phyloP scores from a whole-genome alignment of 2,888 invertebrate species.

The Phaedon cochleariae region DNA sequence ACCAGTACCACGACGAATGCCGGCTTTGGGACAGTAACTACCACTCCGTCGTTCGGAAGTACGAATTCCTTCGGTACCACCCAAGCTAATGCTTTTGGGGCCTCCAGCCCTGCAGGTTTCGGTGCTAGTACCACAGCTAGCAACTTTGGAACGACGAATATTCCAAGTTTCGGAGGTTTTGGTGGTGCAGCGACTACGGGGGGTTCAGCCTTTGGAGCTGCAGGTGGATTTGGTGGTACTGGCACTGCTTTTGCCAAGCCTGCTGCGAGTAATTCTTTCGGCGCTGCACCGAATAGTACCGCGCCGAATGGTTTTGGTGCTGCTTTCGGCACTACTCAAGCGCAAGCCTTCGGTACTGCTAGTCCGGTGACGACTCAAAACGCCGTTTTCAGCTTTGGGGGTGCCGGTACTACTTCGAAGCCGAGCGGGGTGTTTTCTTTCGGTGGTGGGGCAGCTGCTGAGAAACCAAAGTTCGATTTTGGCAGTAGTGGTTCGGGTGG shows the following conservation, averaged over 20 bases:
- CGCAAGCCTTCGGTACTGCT: neutral
- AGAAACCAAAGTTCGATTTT: constrained; percentile 42
- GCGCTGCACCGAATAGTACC: constrained; percentile 3
- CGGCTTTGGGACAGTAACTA: neutral
- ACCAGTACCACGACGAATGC: no score
- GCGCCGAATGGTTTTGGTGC: constrained; percentile 20
- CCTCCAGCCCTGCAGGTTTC: constrained; percentile 23
- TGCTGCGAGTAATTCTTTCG: neutral
- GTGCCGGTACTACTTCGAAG: constrained; percentile 23
- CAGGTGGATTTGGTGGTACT: neutral
- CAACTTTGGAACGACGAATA: constrained; percentile 20
- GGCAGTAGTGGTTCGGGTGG: constrained; percentile 30
- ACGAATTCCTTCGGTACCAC: constrained; percentile 2
- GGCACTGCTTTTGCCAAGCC: neutral
- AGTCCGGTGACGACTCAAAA: constrained; percentile 14
- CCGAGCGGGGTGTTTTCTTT: constrained; percentile 39
- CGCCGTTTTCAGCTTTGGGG: constrained; percentile 30
- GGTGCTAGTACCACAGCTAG: constrained; percentile 47
- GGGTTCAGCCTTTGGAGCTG: constrained; percentile 15
- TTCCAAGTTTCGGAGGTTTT: constrained; percentile 19
- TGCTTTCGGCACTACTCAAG: constrained; percentile 19
- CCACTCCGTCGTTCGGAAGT: neutral
- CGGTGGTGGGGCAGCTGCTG: constrained; percentile 19
- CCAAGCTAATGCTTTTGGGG: constrained; percentile 28
- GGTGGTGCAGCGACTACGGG: neutral